phyloP scores from a whole-genome alignment of 1,140 invertebrate genomes.

The Asobara japonica region DNA sequence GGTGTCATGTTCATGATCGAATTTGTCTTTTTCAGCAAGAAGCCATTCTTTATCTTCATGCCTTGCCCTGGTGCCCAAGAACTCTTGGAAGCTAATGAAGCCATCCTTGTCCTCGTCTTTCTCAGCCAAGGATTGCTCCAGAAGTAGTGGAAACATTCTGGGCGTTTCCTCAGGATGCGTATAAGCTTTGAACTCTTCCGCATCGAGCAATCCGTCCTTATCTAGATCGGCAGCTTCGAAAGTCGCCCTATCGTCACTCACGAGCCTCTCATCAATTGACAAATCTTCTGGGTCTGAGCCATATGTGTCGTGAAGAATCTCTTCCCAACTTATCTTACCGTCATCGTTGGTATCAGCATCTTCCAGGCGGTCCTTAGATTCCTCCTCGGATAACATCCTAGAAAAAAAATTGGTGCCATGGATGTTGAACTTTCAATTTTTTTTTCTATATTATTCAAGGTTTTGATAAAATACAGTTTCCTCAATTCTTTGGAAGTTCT shows the following conservation, averaged over 20 bases:
- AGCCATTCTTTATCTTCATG: conserved; percentile 85
- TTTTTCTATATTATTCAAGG: too few species aligned
- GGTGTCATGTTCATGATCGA: conserved; percentile 88
- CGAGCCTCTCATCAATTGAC: conserved; percentile 66
- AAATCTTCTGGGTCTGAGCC: conserved; percentile 73
- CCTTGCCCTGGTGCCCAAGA: conserved; percentile 77
- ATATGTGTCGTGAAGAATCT: conserved; percentile 87
- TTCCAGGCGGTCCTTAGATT: conserved; percentile 85
- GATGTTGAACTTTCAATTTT: too few species aligned
- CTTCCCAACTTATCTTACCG: conserved; percentile 85
- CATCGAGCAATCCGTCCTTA: conserved; percentile 80
- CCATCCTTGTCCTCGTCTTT: conserved; percentile 90
- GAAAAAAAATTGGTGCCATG: conserved; percentile 14
- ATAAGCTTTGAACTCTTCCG: conserved; percentile 88
- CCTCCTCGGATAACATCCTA: conserved; percentile 87
- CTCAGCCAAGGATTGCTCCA: conserved; percentile 85
- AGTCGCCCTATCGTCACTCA: conserved; percentile 85
- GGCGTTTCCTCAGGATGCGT: conserved; percentile 94
- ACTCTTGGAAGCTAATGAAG: conserved; percentile 84
- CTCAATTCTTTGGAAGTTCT: too few species aligned
- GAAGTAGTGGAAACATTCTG: conserved; percentile 85
- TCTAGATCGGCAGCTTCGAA: conserved; percentile 89
- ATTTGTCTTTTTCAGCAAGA: conserved; percentile 87
- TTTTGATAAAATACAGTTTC: too few species aligned
- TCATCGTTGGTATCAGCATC: conserved; percentile 89